Base-by-base conservation (phyloP, 2,888 invertebrate species). In the Scaptomyza tumidula region DNA sequence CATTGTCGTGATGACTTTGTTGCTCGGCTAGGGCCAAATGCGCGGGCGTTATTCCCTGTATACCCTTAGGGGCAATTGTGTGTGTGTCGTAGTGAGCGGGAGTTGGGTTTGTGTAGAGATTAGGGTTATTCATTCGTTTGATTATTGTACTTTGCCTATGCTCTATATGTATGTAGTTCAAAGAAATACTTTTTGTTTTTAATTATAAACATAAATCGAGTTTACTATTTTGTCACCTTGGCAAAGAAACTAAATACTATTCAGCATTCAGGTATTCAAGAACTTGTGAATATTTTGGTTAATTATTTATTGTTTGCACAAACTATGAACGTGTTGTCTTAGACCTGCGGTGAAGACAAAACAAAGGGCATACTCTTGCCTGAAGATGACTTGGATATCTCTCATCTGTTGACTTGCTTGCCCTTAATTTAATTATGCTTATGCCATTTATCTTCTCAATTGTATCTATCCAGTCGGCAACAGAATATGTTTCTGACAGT, bases 1-100 rank as follows among this genome's bases (percentile, higher is more conserved):
- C 85, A 82, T 87, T 85, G 75, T 74, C 65, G 75, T 86, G 85
- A 86, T 86, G 85, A 82, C 87, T 82, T 85, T 85, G 73, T 87
- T 87, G 82, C 60, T 41, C 62, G 54, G 68, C 54, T 66, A 54
- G 59, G 68, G 78, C 65, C 79, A 70, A 82, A 80, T 64, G 69
- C 78, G 80, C 71, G 69, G 59, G 52, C 67, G 64, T 72, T 71
- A 68, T 61, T 69, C 65, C 46, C 16, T 41, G 48, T 49, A 33
- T 49, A 60, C 79, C 78, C 78, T 59, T 14, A 63, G 66, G 75
- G 54, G 57, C 37, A 53, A 57, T 19, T 59, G 41, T 16, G 14
- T 29, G 57, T 11, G 52, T 39, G 52, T 10, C 9, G 39, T 9
- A 41, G 46, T 33, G 35, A 41, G 56, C 49, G 14, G 52, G 19